Evolutionary conservation across 2,113 vertebrate genomes (phyloP).

Genomic region (Thunnus maccoyii): DNA sequence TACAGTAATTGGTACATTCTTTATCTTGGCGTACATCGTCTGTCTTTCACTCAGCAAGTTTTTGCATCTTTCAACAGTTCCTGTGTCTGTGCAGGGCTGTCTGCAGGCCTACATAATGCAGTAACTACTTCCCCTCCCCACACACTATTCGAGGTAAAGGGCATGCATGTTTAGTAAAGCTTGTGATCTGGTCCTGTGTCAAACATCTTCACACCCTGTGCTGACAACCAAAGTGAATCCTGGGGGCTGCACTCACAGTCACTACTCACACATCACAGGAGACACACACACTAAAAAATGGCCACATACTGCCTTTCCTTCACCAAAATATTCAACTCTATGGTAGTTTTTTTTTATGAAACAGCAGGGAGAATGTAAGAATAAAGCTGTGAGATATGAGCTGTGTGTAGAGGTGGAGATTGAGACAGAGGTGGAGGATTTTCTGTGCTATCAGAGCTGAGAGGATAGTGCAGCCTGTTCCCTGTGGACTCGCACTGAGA

Average conservation of each 20-base stretch:
- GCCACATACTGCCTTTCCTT: background rate
- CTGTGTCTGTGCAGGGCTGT: slow-evolving; percentile 48
- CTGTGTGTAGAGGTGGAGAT: background rate
- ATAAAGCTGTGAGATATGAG: background rate
- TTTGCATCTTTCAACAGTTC: slow-evolving; percentile 57
- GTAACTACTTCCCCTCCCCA: slow-evolving; percentile 47
- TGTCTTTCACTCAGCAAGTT: slow-evolving; percentile 1
- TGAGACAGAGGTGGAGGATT: slow-evolving; percentile 15
- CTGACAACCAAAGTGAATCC: slow-evolving; percentile 4
- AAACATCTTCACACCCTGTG: slow-evolving; percentile 9
- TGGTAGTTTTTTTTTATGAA: slow-evolving; percentile 10
- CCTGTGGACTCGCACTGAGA: slow-evolving; percentile 68
- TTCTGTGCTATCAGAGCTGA: slow-evolving; percentile 43
- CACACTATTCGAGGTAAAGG: slow-evolving; percentile 30
- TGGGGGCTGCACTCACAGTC: background rate
- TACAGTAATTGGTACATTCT: too few species aligned
- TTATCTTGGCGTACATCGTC: background rate
- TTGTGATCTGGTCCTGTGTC: slow-evolving; percentile 2
- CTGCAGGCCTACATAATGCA: slow-evolving; percentile 38
- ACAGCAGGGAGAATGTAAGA: slow-evolving; percentile 7
- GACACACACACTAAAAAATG: background rate
- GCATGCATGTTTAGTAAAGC: slow-evolving; percentile 6
- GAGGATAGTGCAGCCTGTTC: slow-evolving; percentile 54
- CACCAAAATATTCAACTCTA: background rate
- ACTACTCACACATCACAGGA: background rate